phyloP scores from a whole-genome alignment of 2,888 invertebrate genomes.

The Tenodera sinensis region DNA sequence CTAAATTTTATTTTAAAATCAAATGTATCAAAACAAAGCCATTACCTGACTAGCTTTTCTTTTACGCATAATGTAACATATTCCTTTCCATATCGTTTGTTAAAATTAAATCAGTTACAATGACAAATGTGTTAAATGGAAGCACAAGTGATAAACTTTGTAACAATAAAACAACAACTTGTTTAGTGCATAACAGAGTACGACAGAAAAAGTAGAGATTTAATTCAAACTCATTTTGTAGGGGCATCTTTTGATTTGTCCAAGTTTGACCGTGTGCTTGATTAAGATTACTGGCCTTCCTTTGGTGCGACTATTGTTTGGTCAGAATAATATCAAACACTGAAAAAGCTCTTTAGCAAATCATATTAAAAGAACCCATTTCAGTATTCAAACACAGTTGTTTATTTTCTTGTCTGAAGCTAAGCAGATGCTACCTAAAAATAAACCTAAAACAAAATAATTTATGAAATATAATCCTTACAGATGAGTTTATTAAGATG shows the following conservation, averaged over 20 bases:
- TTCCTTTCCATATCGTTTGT: not conserved
- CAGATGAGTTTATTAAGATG: not conserved
- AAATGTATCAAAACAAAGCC: not conserved
- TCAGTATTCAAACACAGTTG: not conserved
- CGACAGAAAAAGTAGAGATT: not conserved
- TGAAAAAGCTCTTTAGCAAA: not conserved
- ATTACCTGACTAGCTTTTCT: not conserved
- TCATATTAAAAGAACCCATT: not conserved
- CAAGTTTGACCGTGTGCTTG: not conserved
- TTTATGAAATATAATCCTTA: not conserved
- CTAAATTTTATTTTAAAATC: not conserved
- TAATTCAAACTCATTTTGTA: too few relatives aligned
- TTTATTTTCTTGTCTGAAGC: not conserved
- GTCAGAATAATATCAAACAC: too few relatives aligned
- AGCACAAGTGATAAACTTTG: not conserved
- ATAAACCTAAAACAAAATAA: too few relatives aligned
- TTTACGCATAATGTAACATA: not conserved
- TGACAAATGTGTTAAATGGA: not conserved
- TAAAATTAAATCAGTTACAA: not conserved
- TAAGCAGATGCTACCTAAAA: not conserved
- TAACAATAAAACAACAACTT: not conserved
- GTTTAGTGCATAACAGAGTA: not conserved
- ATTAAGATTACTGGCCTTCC: not conserved
- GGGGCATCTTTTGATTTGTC: not conserved
- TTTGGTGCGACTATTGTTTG: not conserved